phyloP scores from a whole-genome alignment of 1,140 invertebrate genomes.

The Caenorhabditis inopinata region DNA sequence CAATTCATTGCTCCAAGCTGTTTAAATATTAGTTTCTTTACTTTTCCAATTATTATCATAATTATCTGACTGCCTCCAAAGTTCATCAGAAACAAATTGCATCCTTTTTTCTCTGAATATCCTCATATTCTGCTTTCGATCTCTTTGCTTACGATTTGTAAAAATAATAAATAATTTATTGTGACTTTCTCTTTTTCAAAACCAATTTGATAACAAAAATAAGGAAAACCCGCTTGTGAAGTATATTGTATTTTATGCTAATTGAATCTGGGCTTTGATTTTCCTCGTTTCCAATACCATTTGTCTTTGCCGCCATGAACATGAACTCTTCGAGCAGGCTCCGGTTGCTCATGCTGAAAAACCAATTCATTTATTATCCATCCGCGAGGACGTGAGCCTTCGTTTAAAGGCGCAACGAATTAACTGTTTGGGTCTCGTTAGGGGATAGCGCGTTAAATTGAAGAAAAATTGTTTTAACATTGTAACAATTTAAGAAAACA shows the following conservation, averaged over 20 bases:
- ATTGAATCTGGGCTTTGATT: background rate
- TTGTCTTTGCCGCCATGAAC: background rate
- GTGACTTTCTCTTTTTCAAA: too few species aligned
- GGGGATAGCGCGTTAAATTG: too few species aligned
- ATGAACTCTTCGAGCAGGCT: background rate
- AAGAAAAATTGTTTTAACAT: too few species aligned
- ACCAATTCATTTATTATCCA: too few species aligned
- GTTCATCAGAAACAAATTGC: constrained; percentile 7
- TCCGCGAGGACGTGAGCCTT: too few species aligned
- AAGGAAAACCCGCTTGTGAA: too few species aligned
- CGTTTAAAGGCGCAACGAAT: too few species aligned
- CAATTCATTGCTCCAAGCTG: constrained; percentile 26
- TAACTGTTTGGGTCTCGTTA: too few species aligned
- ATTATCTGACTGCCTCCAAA: constrained; percentile 15
- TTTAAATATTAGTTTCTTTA: background rate
- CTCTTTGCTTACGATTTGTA: constrained; percentile 11
- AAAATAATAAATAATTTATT: constrained; percentile 29
- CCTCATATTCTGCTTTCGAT: background rate
- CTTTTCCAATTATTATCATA: background rate
- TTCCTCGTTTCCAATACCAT: constrained; percentile 21
- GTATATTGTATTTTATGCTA: background rate
- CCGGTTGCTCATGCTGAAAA: too few species aligned
- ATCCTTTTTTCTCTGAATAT: background rate
- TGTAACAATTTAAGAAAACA: too few species aligned
- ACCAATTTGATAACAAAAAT: too few species aligned